Base-by-base conservation (phyloP, 2,888 invertebrate species). In the Pseudococcus jackbeardsleyi region DNA sequence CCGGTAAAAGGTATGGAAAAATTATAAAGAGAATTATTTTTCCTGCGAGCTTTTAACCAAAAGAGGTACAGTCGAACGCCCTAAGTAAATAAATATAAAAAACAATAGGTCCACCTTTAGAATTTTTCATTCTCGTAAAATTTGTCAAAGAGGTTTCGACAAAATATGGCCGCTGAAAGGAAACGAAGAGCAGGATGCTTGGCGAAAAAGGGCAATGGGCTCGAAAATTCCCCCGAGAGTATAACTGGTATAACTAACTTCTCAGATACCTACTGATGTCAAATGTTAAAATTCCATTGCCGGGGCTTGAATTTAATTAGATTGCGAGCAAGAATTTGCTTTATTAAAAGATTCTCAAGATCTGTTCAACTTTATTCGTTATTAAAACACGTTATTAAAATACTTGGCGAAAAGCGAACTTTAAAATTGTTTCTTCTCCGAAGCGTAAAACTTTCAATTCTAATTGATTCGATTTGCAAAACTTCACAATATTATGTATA, bases 51-150 rank as follows among this genome's bases (percentile, higher is more conserved):
- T 50, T 50, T 17, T 50, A 50, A 50, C 12, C 0, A 50, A 50
- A 50, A 50, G 17, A 50, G 12, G 12, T 1, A 17, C 50, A 15
- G 12, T 4, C 54, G 54, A 50, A 54, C 50, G 19, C 26, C 26
- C 11, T 22, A 54, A 50, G 68, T 42, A 89, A 39, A 89, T 48
- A 89, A 84, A 86, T 77, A 59, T 22, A 64, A 89, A 68, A 88
- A 87, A 87, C n/a, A 79, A 82, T 50, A 50, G 50, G 50, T 50
- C 15, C 17, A 50, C 17, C 72, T 85, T 68, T n/a, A 79, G n/a
- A 82, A 79, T 79, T 42, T 77, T 39, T 42, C 50, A 26, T 85
- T 84, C 59, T 26, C 19, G 72, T 77, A 33, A 77, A 77, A 48
- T 50, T 48, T 54, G 48, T 54, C 39, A 17, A 85, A 54, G 84